Base-by-base conservation (phyloP, 2,797 vertebrate species). In the Melanotaenia nigrans region DNA sequence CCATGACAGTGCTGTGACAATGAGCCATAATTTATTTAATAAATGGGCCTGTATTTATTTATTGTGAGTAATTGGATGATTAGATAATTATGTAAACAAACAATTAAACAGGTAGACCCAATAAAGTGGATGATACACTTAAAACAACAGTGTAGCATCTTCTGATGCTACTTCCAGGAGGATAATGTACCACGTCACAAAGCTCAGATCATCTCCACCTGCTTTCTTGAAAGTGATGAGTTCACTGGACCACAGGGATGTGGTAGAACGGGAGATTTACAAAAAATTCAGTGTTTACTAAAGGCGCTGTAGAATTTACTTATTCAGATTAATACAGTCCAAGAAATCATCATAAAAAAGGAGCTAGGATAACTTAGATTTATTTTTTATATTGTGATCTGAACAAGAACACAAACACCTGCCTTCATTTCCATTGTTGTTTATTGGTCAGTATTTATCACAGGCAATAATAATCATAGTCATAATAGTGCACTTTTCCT, bases 381-480 rank as follows among this genome's bases (percentile, higher is more conserved):
- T 33, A 7, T 13, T 53, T 16, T 51, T 25, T 25, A 30, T 16
- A 65, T 20, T 3, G 36, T 16, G 24, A 25, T 55, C 13, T 40
- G 4, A 40, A 78, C 81, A 20, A 40, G 6, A 81, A 51, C 47
- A 58, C 38, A 75, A 67, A 73, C 25, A 68, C 0, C 8, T 22
- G 22, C 45, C 20, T 55, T 58, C 82, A 82, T 84, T 92, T 93
- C 75, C 82, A 73, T 88, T 89, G 84, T 88, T 91, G 85, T 94
- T 95, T 94, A 94, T 94, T 94, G 92, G 85, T 93, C 88, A 91
- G 91, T 93, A 90, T 93, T 94, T 93, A 87, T 93, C 90, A 94
- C 94, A 95, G 94, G 94, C 94, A 95, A 93, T 94, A 93, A 92
- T 93, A 92, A 89, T 92, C 79, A 88, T 88, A 87, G 85, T 91